Conservation (phyloP, 1,140 invertebrate genomes). For the Drosophila malerkotliana region DNA sequence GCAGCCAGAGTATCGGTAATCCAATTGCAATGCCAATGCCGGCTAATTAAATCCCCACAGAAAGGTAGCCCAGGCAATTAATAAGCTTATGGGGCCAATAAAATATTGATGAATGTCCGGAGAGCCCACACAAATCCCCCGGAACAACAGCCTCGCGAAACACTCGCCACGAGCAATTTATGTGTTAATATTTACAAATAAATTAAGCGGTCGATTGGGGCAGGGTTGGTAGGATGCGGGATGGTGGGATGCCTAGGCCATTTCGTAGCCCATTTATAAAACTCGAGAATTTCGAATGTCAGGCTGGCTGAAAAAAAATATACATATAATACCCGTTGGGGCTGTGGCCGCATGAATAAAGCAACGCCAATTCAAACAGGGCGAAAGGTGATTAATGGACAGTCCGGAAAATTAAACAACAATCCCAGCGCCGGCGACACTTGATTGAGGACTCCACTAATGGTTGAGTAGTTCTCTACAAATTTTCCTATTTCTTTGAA, state of each 20-base stretch:
- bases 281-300: conserved; percentile 20
- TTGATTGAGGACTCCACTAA: background rate
- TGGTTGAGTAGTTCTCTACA: no score
- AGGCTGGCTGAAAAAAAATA: background rate
- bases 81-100: conserved; percentile 55
- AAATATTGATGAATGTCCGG: conserved; percentile 61
- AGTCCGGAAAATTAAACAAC: conserved; percentile 56
- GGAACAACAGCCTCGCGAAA: conserved; percentile 20
- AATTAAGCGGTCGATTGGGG: conserved; percentile 43
- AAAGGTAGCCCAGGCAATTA: conserved; percentile 52
- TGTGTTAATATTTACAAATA: conserved; percentile 70
- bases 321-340: background rate
- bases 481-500: conserved; percentile 5
- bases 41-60: conserved; percentile 50
- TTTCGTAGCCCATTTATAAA: conserved; percentile 67
- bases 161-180: conserved; percentile 51
- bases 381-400: conserved; percentile 66
- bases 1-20: conserved; percentile 11
- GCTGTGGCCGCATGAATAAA: conserved; percentile 15
- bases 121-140: conserved; percentile 39
- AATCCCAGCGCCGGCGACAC: conserved; percentile 21
- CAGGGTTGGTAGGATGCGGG: background rate
- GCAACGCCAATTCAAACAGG: conserved; percentile 52
- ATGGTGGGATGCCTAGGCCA: conserved; percentile 48
- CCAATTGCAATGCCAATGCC: conserved; percentile 40